These are phyloP conservation scores for Nephotettix cincticeps DNA, from an alignment of 1,140 invertebrate genomes.

Conservation along the genomic window DNA sequence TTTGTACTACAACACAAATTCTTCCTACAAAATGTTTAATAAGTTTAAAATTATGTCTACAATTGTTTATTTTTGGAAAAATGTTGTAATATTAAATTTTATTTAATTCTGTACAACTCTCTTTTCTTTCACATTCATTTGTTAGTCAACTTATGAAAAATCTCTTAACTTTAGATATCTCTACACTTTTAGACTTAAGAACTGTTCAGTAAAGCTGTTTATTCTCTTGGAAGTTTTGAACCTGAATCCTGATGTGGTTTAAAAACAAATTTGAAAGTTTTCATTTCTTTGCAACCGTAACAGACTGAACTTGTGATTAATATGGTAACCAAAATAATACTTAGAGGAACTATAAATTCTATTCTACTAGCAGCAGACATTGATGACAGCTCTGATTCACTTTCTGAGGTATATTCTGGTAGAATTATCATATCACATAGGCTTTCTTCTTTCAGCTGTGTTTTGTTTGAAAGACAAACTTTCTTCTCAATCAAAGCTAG, in stretches of 20 bases:
- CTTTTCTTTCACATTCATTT: too few species aligned
- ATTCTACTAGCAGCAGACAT: not conserved
- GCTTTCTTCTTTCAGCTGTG: not conserved
- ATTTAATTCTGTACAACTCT: too few species aligned
- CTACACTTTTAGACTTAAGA: too few species aligned
- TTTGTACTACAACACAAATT: too few species aligned
- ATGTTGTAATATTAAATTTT: too few species aligned
- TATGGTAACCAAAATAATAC: not conserved
- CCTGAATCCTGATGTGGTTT: not conserved
- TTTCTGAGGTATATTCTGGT: not conserved
- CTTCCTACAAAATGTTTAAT: too few species aligned
- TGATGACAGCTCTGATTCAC: not conserved
- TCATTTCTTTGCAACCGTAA: not conserved
- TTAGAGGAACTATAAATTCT: not conserved
- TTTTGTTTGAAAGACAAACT: slow-evolving; percentile 4
- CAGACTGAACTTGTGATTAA: not conserved
- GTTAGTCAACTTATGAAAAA: too few species aligned
- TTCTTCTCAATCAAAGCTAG: not conserved
- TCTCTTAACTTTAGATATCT: too few species aligned
- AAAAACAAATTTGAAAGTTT: not conserved
- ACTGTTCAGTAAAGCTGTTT: too few species aligned
- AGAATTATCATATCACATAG: not conserved
- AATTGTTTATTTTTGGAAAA: too few species aligned
- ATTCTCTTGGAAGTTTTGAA: too few species aligned
- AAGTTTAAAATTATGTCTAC: too few species aligned